Evolutionary conservation across 2,797 vertebrate species (phyloP), one percentile per base, ranked within the genome.

Genomic region (Tokudaia muenninki): DNA sequence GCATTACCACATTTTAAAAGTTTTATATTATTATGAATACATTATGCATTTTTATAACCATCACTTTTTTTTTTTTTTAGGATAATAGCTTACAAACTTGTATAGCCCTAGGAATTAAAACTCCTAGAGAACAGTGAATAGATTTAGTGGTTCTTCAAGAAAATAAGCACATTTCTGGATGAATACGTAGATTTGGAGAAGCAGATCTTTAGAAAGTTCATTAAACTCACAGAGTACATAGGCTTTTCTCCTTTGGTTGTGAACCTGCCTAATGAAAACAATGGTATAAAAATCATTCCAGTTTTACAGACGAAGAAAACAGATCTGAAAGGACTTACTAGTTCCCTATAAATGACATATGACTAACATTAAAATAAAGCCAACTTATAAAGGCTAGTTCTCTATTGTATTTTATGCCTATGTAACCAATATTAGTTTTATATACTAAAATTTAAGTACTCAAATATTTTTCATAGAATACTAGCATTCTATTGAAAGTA

Each of bases 401-500:
- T 89, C 47, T 67, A 81, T 17, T 96, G 63, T 52, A 41, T 91
- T 94, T 92, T 72, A 75, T 50, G 81, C 65, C 31, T 87, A 55
- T 19, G 31, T 55, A 19, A 80, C 13, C 34, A 92, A 94, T 96
- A 84, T 61, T 19, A 65, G 34, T n/a, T 57, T 92, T 86, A 52
- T 41, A 55, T 47, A 61, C 6, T 72, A 91, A 92, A 80, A 79
- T 94, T 94, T 67, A 82, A 96, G 89, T 41, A 70, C 5, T 1
- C 12, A 77, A 94, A 87, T 92, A 97, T 12, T 29, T 95, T 72
- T 84, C 44, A 87, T 31, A 63, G 7, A 77, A 93, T 22, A 75
- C 72, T 17, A 83, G 82, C 44, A 96, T 41, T 95, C 34, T 34
- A 80, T 29, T 94, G 84, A 97, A 87, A n/a, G 14, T 94, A 72